Evolutionary conservation across 2,113 vertebrate genomes (phyloP).

Genomic region (Gopherus flavomarginatus): DNA sequence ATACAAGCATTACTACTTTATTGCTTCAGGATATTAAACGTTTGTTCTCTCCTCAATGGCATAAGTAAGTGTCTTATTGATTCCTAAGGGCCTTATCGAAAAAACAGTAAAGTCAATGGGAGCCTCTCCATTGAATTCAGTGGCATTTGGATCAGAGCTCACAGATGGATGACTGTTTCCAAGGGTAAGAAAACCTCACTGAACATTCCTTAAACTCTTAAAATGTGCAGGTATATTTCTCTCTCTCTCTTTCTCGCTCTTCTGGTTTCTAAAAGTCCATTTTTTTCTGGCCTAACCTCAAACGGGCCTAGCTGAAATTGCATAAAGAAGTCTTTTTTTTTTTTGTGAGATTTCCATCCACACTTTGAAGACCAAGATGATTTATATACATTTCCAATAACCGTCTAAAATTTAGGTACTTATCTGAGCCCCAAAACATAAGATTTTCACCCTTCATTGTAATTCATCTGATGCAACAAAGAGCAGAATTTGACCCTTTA

Average conservation of each 20-base stretch:
- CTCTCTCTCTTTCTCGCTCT: too few species aligned
- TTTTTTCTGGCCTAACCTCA: too few species aligned
- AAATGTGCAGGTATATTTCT: background rate
- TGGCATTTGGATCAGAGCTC: background rate
- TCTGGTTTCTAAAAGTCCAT: too few species aligned
- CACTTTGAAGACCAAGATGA: too few species aligned
- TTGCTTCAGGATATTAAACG: background rate
- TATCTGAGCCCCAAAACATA: too few species aligned
- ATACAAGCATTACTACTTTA: background rate
- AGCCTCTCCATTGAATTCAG: background rate
- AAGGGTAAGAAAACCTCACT: background rate
- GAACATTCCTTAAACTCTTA: background rate
- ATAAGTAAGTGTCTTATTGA: background rate
- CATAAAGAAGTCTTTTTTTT: too few species aligned
- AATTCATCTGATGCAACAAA: background rate
- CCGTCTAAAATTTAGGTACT: too few species aligned
- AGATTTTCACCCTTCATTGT: too few species aligned
- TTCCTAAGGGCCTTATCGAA: background rate
- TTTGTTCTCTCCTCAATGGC: background rate
- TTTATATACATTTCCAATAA: too few species aligned
- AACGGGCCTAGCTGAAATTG: too few species aligned
- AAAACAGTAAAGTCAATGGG: background rate
- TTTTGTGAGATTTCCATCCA: too few species aligned
- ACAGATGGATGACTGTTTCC: background rate
- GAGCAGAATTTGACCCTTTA: background rate